A percentile compares a stretch with the other conserved stretches of the same genome.
Conservation (phyloP, 23 tunicate genomes). For the Trididemnum clinides region DNA sequence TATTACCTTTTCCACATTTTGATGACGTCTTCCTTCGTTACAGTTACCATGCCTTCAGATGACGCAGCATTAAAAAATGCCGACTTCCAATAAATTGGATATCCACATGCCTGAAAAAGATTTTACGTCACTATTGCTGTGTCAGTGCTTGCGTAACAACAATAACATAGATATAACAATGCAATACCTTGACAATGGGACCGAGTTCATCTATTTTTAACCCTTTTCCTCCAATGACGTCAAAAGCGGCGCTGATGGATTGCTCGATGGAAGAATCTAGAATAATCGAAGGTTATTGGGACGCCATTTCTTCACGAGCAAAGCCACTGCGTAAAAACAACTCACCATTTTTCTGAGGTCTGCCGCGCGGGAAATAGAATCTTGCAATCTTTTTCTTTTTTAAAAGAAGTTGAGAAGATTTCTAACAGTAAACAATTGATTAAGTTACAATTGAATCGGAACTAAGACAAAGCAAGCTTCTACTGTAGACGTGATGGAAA, state of each 20-base stretch:
- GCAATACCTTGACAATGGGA: neutral
- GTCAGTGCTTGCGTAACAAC: too few relatives aligned
- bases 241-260: neutral
- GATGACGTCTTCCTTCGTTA: constrained; percentile 22
- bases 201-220: neutral
- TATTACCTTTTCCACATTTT: constrained; percentile 18
- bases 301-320: neutral
- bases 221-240: neutral
- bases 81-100: constrained; percentile 44
- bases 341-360: too few relatives aligned
- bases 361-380: constrained; percentile 54
- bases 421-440: too few relatives aligned
- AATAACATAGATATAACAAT: too few relatives aligned
- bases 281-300: too few relatives aligned
- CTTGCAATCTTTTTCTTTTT: neutral
- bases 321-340: neutral
- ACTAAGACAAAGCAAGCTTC: too few relatives aligned
- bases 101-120: constrained; percentile 48
- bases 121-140: too few relatives aligned
- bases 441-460: too few relatives aligned
- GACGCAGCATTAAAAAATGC: constrained; percentile 7
- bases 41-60: neutral
- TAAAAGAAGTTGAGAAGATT: too few relatives aligned
- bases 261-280: neutral
- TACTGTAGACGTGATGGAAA: too few relatives aligned